These are phyloP conservation scores for Triplophysa siluroides DNA, from an alignment of 2,113 vertebrate genomes.

Conservation along the genomic window DNA sequence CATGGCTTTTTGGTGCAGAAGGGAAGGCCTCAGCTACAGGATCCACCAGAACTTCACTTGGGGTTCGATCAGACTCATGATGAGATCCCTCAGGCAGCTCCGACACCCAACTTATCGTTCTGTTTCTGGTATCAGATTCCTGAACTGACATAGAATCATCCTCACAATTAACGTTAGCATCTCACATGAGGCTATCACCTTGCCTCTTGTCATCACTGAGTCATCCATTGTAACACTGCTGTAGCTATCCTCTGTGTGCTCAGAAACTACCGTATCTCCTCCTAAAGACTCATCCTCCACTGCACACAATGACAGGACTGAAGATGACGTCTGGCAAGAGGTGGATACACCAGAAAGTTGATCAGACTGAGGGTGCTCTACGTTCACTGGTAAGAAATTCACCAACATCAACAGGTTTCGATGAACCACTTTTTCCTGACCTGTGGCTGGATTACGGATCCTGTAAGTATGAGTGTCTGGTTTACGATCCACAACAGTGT, in stretches of 20 bases:
- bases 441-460: neutral
- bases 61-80: neutral
- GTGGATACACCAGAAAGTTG: neutral
- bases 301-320: neutral
- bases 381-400: neutral
- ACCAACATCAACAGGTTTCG: neutral
- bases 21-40: too few species aligned
- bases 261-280: neutral
- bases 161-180: neutral
- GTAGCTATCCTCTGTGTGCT: too few species aligned
- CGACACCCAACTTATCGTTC: neutral
- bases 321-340: neutral
- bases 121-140: neutral
- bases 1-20: neutral
- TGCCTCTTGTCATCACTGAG: slow-evolving; percentile 44
- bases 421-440: neutral
- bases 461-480: slow-evolving; percentile 3
- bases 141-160: neutral
- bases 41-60: neutral
- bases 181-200: slow-evolving; percentile 60
- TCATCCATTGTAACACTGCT: neutral
- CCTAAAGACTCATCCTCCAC: neutral
- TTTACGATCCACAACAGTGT: neutral
- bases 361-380: neutral
- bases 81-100: neutral